Percentiles rank a stretch among this genome's conserved stretches.
Evolutionary conservation across 2,113 vertebrate species (phyloP).

Genomic region (Mus musculus): GRCm39 chr6:138211501-138212000

Average conservation of each 20-base stretch:
- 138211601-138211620: not conserved
- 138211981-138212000: not conserved
- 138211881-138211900: slow-evolving; percentile 16
- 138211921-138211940: not conserved
- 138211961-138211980: too few relatives aligned
- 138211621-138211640: not conserved
- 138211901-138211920: not conserved
- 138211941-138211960: not conserved
- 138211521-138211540: not conserved
- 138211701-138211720: not conserved
- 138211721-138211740: not conserved
- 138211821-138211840: not conserved
- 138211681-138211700: not conserved
- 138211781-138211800: not conserved
- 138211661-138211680: not conserved
- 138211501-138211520: not conserved
- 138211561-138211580: not conserved
- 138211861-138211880: not conserved
- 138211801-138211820: not conserved
- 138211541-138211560: not conserved
- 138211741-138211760: not conserved
- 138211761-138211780: not conserved
- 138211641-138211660: not conserved
- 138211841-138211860: not conserved
- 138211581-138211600: rapidly evolving